Percentiles rank a stretch among this genome's conserved stretches.
These are phyloP conservation scores for Chaetogeoica ovagalla DNA, from an alignment of 2,888 invertebrate genomes.

Conservation along the genomic window DNA sequence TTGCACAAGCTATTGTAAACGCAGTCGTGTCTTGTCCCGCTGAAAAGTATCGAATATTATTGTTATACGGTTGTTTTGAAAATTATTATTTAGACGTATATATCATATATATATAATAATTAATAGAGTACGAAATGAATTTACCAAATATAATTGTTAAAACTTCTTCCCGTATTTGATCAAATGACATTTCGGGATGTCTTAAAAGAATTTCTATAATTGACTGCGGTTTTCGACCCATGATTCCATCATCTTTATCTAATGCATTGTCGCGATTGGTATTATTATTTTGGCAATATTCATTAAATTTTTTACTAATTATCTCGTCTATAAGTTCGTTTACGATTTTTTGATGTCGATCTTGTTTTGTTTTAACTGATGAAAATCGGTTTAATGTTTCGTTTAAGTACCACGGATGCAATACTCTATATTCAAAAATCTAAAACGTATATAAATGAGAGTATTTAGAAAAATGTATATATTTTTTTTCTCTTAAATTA, in stretches of 20 bases:
- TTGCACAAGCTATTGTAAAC: constrained; percentile 61
- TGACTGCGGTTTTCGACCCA: not conserved
- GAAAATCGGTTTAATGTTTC: constrained; percentile 17
- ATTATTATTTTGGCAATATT: not conserved
- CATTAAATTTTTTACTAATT: constrained; percentile 10
- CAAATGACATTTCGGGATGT: not conserved
- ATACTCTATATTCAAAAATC: constrained; percentile 28
- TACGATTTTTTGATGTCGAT: constrained; percentile 19
- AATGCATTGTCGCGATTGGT: too few species aligned
- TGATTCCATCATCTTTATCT: not conserved
- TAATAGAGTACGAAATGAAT: not conserved
- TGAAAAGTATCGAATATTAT: not conserved
- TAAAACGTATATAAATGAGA: not conserved
- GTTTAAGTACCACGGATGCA: constrained; percentile 39
- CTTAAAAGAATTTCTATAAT: constrained; percentile 28
- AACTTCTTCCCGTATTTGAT: constrained; percentile 53
- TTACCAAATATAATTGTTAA: constrained; percentile 54
- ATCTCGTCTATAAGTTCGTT: constrained; percentile 13
- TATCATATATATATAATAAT: too few species aligned
- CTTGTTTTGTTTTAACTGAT: not conserved
- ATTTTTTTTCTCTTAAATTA: not conserved
- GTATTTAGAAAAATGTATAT: too few species aligned
- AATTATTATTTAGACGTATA: too few species aligned
- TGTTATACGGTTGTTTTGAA: too few species aligned
- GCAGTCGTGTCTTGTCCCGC: constrained; percentile 65